Conservation (phyloP, 2,113 vertebrate species). For the Litocranius walleri region DNA sequence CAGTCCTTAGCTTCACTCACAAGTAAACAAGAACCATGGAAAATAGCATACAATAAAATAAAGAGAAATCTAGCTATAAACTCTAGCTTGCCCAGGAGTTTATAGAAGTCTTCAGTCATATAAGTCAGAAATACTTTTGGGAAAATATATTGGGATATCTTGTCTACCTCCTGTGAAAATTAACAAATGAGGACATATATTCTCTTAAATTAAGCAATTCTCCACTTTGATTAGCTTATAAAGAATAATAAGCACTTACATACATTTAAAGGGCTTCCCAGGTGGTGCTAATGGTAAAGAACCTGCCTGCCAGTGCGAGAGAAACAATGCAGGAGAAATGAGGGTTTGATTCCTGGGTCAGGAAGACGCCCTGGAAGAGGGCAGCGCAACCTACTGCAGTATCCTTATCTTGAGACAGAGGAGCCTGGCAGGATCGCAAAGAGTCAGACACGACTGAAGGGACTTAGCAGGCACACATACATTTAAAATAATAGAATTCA, state of each 20-base stretch:
- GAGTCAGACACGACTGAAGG: background rate
- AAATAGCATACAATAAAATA: background rate
- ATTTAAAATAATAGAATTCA: background rate
- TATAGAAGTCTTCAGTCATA: background rate
- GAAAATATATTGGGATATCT: background rate
- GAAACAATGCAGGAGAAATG: background rate
- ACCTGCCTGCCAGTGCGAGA: background rate
- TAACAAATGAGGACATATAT: background rate
- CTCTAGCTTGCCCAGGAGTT: background rate
- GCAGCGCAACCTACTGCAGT: background rate
- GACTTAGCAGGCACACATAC: background rate
- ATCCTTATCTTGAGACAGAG: background rate
- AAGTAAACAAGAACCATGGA: background rate
- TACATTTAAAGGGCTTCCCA: background rate
- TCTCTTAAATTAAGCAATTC: background rate
- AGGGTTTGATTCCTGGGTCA: accelerated
- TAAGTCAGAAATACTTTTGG: background rate
- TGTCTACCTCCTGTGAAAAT: background rate
- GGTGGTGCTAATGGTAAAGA: background rate
- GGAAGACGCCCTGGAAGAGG: background rate
- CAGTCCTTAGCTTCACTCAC: background rate
- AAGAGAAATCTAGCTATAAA: background rate
- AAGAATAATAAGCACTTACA: background rate
- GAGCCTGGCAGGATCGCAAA: background rate
- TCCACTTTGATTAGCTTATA: background rate